Evolutionary conservation across 2,113 vertebrate genomes (phyloP).

Genomic region (Hyperopisus bebe): DNA sequence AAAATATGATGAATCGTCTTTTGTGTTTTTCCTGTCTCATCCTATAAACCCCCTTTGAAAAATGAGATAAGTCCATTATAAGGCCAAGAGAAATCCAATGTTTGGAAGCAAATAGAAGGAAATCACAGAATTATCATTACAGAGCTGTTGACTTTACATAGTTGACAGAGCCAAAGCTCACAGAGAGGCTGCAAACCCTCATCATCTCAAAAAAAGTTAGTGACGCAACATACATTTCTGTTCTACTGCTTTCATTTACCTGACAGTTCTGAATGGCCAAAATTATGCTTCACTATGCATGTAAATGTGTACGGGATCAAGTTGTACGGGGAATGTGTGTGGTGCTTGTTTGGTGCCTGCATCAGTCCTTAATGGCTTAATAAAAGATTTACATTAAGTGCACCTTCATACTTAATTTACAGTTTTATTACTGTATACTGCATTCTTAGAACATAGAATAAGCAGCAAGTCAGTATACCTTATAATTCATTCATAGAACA

Average conservation of each 20-base stretch:
- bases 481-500: background rate
- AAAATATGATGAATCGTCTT: background rate
- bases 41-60: background rate
- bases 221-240: background rate
- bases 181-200: background rate
- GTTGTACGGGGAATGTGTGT: too few species aligned
- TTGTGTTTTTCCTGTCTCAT: background rate
- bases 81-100: background rate
- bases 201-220: background rate
- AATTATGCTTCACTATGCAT: too few species aligned
- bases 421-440: too few species aligned
- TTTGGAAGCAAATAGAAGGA: background rate
- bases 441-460: background rate
- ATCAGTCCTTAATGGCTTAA: too few species aligned
- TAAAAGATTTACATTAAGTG: background rate
- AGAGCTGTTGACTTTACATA: background rate
- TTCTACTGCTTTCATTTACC: too few species aligned
- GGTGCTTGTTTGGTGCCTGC: too few species aligned
- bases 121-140: background rate
- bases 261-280: too few species aligned
- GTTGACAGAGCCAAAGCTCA: background rate
- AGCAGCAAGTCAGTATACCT: background rate
- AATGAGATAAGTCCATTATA: background rate
- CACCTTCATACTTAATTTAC: background rate
- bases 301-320: too few species aligned